Conservation (phyloP, 2,797 vertebrate genomes). For the Gymnopithys bicolor region DNA sequence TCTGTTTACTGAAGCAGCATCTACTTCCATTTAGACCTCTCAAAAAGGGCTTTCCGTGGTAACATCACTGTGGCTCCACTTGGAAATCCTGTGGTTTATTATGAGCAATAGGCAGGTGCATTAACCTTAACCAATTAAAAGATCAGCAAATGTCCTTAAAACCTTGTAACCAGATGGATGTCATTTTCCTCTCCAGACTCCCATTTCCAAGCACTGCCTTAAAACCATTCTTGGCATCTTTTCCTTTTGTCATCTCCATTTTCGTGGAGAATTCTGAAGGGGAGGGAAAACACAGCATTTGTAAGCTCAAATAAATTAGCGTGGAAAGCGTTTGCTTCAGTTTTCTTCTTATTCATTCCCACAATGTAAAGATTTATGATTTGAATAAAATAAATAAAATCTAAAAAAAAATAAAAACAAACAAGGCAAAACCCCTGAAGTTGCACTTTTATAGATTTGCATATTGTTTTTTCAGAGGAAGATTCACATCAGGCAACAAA, state of each 20-base stretch:
- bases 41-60: not conserved
- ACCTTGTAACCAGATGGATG: not conserved
- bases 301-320: constrained; percentile 12
- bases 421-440: not conserved
- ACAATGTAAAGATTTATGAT: constrained; percentile 40
- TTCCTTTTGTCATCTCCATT: not conserved
- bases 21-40: not conserved
- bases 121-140: not conserved
- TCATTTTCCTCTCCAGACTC: not conserved
- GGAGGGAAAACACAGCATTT: not conserved
- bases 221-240: not conserved
- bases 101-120: not conserved
- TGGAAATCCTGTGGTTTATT: not conserved
- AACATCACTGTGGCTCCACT: not conserved
- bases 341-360: not conserved
- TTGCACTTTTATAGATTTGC: constrained; percentile 37
- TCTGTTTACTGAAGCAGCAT: not conserved
- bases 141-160: not conserved
- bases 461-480: constrained; percentile 5
- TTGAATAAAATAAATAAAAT: constrained; percentile 26
- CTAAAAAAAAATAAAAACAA: too few relatives aligned
- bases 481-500: constrained; percentile 52
- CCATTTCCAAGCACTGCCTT: not conserved
- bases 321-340: not conserved
- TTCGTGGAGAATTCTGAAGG: not conserved